Evolutionary conservation across 2,888 invertebrate genomes (phyloP), one percentile per base, ranked within the genome.

Genomic region (Leucophora obtusa): DNA sequence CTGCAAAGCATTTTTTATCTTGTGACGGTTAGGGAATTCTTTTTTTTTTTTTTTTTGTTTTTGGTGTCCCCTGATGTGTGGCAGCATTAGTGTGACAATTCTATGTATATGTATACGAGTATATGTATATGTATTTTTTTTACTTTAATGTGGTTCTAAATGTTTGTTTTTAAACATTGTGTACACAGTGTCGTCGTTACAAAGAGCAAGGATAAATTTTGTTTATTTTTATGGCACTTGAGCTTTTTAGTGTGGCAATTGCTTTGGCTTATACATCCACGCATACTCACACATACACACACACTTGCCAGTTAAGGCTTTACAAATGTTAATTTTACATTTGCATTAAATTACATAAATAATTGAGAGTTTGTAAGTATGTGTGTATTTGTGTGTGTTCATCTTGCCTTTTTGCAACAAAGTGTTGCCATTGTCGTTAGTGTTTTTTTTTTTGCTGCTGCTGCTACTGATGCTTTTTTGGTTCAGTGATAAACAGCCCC

Each of bases 221-320:
- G 66, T 77, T 81, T 81, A 76, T 73, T 81, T 54, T 81, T 60
- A 74, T 74, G 73, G 58, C 66, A 81, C 77, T 73, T 81, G 68
- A 75, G 63, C 65, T 72, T 78, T 82, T 82, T 73, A 72, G 70
- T 72, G 68, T 66, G 58, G 77, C 77, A 78, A 82, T 79, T 79
- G 77, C 77, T 79, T 82, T 79, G 71, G 54, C 73, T 59, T 66
- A 77, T 69, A 76, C 28, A 28, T 28, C 3, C 28, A 7, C 28
- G 7, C 28, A 28, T 7, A 28, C 28, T 4, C 7, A 28, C 28
- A 28, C 28, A 6, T 28, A 28, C 28, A 6, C 28, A 28, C 28
- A 28, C 28, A 28, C 28, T 6, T 28, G 6, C 28, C 28, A 3
- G 28, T 4, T 7, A 74, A 68, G 70, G 77, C 60, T 54, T 50